A percentile compares a stretch with the other conserved stretches of the same genome.
Conservation (phyloP, 1,140 invertebrate genomes). For the Trichonephila clavipes region DNA sequence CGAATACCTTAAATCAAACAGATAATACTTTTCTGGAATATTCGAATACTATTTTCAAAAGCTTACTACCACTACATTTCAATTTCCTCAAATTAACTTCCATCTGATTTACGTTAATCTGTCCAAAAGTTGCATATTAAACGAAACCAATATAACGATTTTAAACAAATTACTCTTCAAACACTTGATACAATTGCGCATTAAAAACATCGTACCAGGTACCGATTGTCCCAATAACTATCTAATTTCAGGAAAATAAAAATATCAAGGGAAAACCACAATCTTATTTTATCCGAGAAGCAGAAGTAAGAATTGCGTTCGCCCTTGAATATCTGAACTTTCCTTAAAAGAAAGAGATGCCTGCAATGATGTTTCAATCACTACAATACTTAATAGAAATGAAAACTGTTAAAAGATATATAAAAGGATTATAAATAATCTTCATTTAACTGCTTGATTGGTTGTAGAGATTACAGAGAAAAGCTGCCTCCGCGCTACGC, state of each 20-base stretch:
- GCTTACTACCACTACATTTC: too few species aligned
- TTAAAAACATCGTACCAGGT: background rate
- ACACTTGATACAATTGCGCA: background rate
- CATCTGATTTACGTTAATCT: too few species aligned
- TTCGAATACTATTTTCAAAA: too few species aligned
- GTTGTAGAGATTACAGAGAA: background rate
- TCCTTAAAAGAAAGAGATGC: slow-evolving; percentile 14
- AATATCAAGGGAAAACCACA: slow-evolving; percentile 25
- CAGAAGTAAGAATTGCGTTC: background rate
- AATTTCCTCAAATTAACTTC: too few species aligned
- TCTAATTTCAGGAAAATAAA: background rate
- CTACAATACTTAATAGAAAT: background rate
- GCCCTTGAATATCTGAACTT: background rate
- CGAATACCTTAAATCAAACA: too few species aligned
- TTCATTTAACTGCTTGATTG: background rate
- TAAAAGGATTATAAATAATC: slow-evolving; percentile 1
- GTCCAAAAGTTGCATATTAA: too few species aligned
- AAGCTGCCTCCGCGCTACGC: background rate
- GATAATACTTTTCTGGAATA: too few species aligned
- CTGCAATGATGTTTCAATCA: background rate
- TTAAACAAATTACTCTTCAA: too few species aligned
- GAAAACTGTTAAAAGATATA: background rate
- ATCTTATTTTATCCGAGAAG: background rate
- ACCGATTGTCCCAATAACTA: background rate
- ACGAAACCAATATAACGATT: too few species aligned